These are phyloP conservation scores for Oxystoma pomonae DNA, from an alignment of 2,888 invertebrate genomes.

Conservation along the genomic window DNA sequence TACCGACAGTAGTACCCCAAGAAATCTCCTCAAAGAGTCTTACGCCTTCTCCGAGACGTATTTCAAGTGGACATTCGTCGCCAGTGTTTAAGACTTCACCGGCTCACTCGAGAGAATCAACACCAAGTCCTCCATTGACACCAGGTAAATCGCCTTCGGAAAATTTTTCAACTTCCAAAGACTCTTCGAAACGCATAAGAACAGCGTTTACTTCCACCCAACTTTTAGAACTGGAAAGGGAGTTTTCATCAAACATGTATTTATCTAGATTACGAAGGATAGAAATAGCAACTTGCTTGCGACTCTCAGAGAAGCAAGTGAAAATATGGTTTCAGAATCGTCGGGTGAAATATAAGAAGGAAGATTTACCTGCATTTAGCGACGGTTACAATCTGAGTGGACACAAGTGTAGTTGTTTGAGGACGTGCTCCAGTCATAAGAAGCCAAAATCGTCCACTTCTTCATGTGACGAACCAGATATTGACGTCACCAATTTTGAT, in stretches of 20 bases:
- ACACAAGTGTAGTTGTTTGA: conserved; percentile 51
- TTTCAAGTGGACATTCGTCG: conserved; percentile 24
- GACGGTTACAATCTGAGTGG: conserved; percentile 22
- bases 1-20: conserved; percentile 17
- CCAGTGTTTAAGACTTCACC: conserved; percentile 28
- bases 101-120: conserved; percentile 51
- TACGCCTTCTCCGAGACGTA: conserved; percentile 28
- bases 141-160: conserved; percentile 49
- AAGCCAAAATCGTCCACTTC: conserved; percentile 35
- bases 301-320: conserved; percentile 90
- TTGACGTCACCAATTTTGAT: conserved; percentile 44
- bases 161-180: conserved; percentile 33
- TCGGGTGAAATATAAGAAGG: conserved; percentile 90
- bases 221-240: conserved; percentile 80
- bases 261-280: conserved; percentile 83
- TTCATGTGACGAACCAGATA: conserved; percentile 42
- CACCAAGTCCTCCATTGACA: conserved; percentile 53
- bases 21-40: conserved; percentile 6
- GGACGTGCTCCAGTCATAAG: conserved; percentile 45
- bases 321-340: conserved; percentile 96
- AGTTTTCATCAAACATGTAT: conserved; percentile 88
- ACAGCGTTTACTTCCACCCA: conserved; percentile 93
- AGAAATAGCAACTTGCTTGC: conserved; percentile 85
- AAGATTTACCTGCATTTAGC: conserved; percentile 57
- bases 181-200: conserved; percentile 82